Percentiles rank a stretch among this genome's conserved stretches.
These are phyloP conservation scores for Tor tambroides DNA, from an alignment of 2,113 vertebrate species.

Conservation along the genomic window DNA sequence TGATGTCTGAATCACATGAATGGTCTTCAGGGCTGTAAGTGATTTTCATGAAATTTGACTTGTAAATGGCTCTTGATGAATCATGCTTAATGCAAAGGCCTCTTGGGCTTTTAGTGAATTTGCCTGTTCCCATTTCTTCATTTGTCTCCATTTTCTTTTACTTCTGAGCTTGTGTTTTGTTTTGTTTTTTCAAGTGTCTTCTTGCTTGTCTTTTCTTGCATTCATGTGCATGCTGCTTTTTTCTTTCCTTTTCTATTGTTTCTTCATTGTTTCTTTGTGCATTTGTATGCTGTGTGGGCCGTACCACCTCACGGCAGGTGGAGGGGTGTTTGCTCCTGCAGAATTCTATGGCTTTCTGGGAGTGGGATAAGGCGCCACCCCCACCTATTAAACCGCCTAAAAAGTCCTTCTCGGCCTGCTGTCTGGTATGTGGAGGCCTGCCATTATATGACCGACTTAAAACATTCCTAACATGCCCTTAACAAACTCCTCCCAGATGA, in stretches of 20 bases:
- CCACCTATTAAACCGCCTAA: constrained; percentile 87
- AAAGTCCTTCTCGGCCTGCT: constrained; percentile 93
- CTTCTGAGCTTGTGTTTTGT: neutral
- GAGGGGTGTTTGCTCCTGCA: constrained; percentile 84
- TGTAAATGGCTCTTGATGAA: constrained; percentile 7
- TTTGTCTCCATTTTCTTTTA: neutral
- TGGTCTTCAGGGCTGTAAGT: neutral
- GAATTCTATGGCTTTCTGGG: constrained; percentile 94
- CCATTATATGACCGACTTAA: constrained; percentile 53
- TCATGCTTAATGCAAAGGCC: neutral
- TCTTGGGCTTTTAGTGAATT: neutral
- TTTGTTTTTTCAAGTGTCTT: constrained; percentile 12
- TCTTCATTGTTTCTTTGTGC: constrained; percentile 46
- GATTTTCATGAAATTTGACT: constrained; percentile 13
- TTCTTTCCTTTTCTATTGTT: constrained; percentile 65
- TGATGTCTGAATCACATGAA: neutral
- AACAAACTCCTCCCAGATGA: constrained; percentile 8
- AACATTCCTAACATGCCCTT: constrained; percentile 38
- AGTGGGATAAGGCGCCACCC: constrained; percentile 88
- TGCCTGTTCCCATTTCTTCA: constrained; percentile 22
- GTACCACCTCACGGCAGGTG: constrained; percentile 76
- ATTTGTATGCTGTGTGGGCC: constrained; percentile 50
- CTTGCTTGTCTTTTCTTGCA: constrained; percentile 37
- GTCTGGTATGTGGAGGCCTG: constrained; percentile 88
- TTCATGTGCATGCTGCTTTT: constrained; percentile 79